Evolutionary conservation across 2,113 vertebrate species (phyloP).

Genomic region (Candoia aspera): DNA sequence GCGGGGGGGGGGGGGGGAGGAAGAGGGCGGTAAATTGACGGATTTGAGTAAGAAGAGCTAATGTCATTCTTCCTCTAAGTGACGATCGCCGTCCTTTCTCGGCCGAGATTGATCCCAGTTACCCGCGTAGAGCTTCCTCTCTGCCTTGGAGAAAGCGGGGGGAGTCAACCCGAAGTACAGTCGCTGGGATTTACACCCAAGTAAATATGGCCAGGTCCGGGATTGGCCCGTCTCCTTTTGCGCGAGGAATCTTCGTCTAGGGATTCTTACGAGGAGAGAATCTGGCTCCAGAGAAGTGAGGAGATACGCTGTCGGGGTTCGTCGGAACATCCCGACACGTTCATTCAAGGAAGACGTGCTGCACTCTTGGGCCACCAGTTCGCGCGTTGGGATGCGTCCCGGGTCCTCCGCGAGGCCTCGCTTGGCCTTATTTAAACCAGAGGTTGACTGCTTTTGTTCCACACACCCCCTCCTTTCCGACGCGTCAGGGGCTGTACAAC

Average conservation of each 20-base stretch:
- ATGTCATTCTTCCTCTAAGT: neutral
- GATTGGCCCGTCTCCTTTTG: neutral
- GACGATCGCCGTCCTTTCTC: neutral
- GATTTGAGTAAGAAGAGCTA: neutral
- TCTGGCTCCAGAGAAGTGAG: neutral
- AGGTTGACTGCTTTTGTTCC: neutral
- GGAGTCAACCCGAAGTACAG: neutral
- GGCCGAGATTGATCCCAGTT: neutral
- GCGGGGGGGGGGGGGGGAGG: neutral
- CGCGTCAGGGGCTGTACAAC: neutral
- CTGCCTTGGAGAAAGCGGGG: neutral
- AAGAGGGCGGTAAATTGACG: neutral
- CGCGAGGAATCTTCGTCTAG: neutral
- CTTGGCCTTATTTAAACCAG: neutral
- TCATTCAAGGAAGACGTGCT: neutral
- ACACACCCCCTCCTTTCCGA: neutral
- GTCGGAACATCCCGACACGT: neutral
- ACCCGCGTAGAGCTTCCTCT: neutral
- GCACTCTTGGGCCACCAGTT: neutral
- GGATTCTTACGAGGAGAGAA: neutral
- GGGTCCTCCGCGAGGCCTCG: neutral
- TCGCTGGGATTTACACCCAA: neutral
- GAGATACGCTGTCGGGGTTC: neutral
- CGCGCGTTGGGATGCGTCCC: neutral
- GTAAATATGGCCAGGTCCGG: neutral